A percentile compares a stretch with the other conserved stretches of the same genome.
phyloP scores from a whole-genome alignment of 2,113 vertebrate species.

The Fukomys damarensis region DNA sequence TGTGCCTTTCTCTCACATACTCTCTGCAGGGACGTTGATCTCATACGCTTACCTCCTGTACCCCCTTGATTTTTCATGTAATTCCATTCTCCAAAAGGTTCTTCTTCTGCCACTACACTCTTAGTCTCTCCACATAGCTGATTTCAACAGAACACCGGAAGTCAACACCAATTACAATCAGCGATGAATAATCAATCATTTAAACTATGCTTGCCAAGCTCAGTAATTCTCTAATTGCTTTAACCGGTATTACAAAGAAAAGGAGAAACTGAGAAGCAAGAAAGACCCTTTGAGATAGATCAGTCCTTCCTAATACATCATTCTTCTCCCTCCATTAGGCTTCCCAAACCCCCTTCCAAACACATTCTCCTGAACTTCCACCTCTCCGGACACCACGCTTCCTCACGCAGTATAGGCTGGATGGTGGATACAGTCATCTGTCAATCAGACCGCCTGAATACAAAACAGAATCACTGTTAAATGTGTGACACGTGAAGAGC shows the following conservation, averaged over 20 bases:
- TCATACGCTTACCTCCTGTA: background rate
- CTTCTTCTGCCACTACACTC: background rate
- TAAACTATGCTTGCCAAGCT: background rate
- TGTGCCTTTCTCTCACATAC: background rate
- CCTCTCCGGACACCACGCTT: background rate
- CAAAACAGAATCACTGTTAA: background rate
- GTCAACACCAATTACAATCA: background rate
- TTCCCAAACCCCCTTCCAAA: background rate
- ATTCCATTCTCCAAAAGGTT: background rate
- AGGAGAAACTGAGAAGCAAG: background rate
- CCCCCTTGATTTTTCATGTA: background rate
- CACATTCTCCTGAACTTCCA: background rate
- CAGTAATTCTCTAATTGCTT: constrained; percentile 11
- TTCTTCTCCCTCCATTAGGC: background rate
- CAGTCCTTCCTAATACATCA: background rate
- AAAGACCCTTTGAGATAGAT: background rate
- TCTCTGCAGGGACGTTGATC: background rate
- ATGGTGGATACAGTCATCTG: background rate
- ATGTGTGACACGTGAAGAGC: background rate
- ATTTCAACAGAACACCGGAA: background rate
- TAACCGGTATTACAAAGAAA: background rate
- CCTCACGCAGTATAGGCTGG: background rate
- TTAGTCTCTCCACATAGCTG: constrained; percentile 17
- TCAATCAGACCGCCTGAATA: background rate
- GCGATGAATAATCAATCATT: background rate